Percentiles rank a stretch among this genome's conserved stretches.
These are phyloP conservation scores for Otus scops DNA, from an alignment of 2,797 vertebrate species.

Conservation along the genomic window DNA sequence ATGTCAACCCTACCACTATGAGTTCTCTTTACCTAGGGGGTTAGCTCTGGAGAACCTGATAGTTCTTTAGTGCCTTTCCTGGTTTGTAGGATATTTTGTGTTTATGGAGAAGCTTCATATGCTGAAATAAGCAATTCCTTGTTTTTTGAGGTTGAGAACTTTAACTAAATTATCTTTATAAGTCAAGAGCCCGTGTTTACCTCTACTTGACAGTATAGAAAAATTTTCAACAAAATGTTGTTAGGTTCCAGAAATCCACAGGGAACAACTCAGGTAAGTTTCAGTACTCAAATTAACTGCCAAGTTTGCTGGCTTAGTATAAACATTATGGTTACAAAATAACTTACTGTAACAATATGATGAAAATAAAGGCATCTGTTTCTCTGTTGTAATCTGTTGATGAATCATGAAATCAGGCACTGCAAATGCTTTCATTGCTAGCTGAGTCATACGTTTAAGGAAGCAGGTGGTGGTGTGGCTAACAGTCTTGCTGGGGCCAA, in stretches of 20 bases:
- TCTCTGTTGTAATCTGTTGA: background rate
- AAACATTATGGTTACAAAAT: background rate
- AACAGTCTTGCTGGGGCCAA: background rate
- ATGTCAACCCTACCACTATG: background rate
- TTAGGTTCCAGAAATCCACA: background rate
- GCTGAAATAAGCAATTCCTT: background rate
- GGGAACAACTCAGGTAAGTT: background rate
- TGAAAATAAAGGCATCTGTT: background rate
- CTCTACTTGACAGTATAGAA: background rate
- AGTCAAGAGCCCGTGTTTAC: background rate
- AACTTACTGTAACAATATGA: background rate
- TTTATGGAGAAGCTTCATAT: background rate
- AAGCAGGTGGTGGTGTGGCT: background rate
- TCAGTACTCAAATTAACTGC: background rate
- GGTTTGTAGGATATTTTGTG: background rate
- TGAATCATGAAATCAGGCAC: background rate
- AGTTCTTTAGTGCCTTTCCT: background rate
- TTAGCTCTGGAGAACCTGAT: background rate
- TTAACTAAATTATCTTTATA: background rate
- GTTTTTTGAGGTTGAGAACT: background rate
- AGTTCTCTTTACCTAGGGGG: background rate
- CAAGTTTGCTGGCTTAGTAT: background rate
- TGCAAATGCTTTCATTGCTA: background rate
- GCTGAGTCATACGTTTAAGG: rapidly evolving
- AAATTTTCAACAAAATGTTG: background rate